phyloP scores from a whole-genome alignment of 2,888 invertebrate species.

The Odontothrips loti region DNA sequence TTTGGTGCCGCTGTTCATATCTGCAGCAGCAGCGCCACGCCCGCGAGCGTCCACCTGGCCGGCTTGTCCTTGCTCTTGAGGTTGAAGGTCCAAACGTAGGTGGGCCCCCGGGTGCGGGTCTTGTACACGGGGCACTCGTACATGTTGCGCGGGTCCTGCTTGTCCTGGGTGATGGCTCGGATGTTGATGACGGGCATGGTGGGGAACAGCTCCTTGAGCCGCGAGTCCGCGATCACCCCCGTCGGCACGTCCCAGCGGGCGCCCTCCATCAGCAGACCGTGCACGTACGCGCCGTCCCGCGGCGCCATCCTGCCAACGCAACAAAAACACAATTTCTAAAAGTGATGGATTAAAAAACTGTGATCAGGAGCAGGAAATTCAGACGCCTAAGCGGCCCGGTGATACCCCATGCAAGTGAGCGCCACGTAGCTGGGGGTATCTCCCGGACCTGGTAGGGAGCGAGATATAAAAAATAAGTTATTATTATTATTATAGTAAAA shows the following conservation, averaged over 20 bases:
- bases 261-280: slow-evolving; percentile 92
- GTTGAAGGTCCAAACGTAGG: slow-evolving; percentile 97
- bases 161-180: slow-evolving; percentile 89
- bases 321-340: slow-evolving; percentile 35
- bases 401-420: neutral
- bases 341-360: too few species aligned
- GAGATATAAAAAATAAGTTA: too few species aligned
- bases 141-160: slow-evolving; percentile 87
- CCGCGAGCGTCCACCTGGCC: slow-evolving; percentile 92
- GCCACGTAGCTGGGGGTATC: neutral
- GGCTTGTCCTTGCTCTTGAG: slow-evolving; percentile 92
- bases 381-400: neutral
- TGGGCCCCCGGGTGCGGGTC: slow-evolving; percentile 87
- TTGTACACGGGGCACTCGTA: slow-evolving; percentile 97
- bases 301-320: slow-evolving; percentile 65
- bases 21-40: slow-evolving; percentile 86
- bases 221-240: slow-evolving; percentile 87
- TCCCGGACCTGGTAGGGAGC: too few species aligned
- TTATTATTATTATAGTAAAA: neutral
- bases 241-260: slow-evolving; percentile 90
- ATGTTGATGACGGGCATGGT: slow-evolving; percentile 93
- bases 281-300: slow-evolving; percentile 88
- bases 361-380: too few species aligned
- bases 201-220: slow-evolving; percentile 87
- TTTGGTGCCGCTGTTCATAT: too few species aligned